These are phyloP conservation scores for Microtus richardsoni DNA, from an alignment of 2,113 vertebrate species.

Conservation along the genomic window DNA sequence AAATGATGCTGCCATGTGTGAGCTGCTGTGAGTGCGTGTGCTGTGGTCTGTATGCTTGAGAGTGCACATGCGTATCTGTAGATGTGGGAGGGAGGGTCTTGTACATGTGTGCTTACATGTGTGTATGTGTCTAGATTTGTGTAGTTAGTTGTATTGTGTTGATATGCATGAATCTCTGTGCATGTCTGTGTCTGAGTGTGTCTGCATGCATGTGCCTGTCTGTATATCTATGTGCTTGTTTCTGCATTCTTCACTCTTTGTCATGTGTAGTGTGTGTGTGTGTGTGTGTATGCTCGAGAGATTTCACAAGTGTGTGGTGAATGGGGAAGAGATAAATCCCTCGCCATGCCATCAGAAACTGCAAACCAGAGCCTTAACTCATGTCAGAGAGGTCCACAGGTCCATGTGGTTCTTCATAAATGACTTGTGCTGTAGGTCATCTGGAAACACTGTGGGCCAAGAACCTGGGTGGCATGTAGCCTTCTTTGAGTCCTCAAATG, in stretches of 20 bases:
- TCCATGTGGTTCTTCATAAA: background rate
- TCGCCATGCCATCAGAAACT: background rate
- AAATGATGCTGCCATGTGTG: no score
- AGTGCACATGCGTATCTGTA: background rate
- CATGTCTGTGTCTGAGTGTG: background rate
- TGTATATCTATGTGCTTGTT: background rate
- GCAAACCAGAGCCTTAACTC: background rate
- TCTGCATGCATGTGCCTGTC: background rate
- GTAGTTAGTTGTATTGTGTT: background rate
- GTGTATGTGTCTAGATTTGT: no score
- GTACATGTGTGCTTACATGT: background rate
- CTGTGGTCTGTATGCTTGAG: background rate
- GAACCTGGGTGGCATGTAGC: background rate
- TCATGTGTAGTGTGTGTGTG: no score
- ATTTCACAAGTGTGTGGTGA: background rate
- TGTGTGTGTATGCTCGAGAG: background rate
- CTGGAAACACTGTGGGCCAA: background rate
- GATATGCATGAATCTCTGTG: no score
- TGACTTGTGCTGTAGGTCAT: no score
- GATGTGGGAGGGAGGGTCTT: background rate
- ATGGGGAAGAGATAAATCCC: background rate
- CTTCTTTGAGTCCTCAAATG: background rate
- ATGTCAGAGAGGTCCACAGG: background rate
- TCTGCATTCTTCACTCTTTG: background rate
- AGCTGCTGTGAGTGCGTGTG: no score